These are phyloP conservation scores for Catocala nupta DNA, from an alignment of 2,888 invertebrate genomes.

Conservation along the genomic window DNA sequence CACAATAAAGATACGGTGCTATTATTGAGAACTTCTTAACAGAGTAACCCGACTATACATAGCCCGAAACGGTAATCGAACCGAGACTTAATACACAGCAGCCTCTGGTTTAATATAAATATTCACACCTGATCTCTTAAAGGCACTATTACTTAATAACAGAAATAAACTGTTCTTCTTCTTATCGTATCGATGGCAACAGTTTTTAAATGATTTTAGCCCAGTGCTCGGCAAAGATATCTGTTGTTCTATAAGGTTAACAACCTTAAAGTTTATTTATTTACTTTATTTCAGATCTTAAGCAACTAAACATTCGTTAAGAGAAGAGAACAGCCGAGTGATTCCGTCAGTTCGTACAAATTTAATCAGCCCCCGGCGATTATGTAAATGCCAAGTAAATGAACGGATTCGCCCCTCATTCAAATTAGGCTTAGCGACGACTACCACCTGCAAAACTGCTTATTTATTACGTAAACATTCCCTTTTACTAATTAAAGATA, in stretches of 20 bases:
- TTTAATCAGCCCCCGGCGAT: conserved; percentile 77
- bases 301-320: conserved; percentile 28
- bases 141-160: too few relatives aligned
- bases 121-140: too few relatives aligned
- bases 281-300: conserved; percentile 24
- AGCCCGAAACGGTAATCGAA: too few relatives aligned
- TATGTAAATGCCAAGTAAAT: conserved; percentile 76
- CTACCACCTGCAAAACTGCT: conserved; percentile 58
- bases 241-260: not conserved
- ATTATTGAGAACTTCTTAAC: too few relatives aligned
- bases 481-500: conserved; percentile 19
- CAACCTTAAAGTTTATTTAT: conserved; percentile 13
- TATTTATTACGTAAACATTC: conserved; percentile 54
- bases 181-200: too few relatives aligned
- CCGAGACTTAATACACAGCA: too few relatives aligned
- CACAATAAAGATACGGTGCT: too few relatives aligned
- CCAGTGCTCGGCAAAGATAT: too few relatives aligned
- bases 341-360: conserved; percentile 66
- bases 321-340: conserved; percentile 39
- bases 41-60: too few relatives aligned
- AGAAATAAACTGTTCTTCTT: too few relatives aligned
- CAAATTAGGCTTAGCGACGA: conserved; percentile 68
- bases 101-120: too few relatives aligned
- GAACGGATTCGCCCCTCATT: conserved; percentile 73
- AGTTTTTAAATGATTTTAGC: too few relatives aligned